Percentiles rank a stretch among this genome's conserved stretches.
Evolutionary conservation across 2,797 vertebrate genomes (phyloP).

Genomic region (Peromyscus melanophrys): DNA sequence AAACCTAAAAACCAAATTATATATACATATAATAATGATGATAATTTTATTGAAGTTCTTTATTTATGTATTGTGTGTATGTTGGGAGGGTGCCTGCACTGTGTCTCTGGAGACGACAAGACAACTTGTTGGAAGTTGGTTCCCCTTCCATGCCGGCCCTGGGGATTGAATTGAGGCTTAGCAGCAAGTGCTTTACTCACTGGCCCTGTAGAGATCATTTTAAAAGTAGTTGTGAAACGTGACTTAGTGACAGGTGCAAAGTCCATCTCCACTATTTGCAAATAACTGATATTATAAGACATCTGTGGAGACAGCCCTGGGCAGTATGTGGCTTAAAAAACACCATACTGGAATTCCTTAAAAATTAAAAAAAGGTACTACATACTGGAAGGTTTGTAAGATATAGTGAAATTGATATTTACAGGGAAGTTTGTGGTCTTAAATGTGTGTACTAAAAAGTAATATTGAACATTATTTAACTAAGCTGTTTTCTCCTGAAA

Average conservation of each 20-base stretch:
- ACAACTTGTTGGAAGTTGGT: neutral
- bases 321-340: neutral
- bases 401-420: neutral
- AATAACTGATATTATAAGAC: neutral
- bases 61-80: neutral
- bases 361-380: neutral
- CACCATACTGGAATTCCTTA: neutral
- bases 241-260: neutral
- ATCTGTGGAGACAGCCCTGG: neutral
- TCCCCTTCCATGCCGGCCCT: neutral
- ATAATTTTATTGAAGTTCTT: neutral
- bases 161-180: too few relatives aligned
- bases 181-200: neutral
- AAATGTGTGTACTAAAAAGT: neutral
- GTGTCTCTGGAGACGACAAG: neutral
- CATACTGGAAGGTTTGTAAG: neutral
- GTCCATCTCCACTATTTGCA: neutral
- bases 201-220: neutral
- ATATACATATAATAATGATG: neutral
- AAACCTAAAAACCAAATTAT: neutral
- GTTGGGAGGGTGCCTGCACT: neutral
- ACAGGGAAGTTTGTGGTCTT: neutral
- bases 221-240: neutral
- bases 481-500: neutral
- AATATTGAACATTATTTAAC: neutral